Evolutionary conservation across 2,888 invertebrate species (phyloP).

Genomic region (Ethmia dodecea): DNA sequence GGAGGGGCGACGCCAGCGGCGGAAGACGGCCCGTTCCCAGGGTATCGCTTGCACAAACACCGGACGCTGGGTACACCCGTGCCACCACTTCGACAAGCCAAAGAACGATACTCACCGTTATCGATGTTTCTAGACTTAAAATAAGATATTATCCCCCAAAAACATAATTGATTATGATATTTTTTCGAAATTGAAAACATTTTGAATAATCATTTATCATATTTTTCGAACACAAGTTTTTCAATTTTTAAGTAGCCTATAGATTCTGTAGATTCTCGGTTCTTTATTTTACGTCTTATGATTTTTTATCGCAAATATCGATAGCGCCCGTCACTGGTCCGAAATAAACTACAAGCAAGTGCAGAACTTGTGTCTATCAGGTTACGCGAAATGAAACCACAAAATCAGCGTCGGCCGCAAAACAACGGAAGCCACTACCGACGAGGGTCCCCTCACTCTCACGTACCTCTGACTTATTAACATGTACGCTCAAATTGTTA

Average conservation of each 20-base stretch:
- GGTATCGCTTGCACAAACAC: conserved; percentile 68
- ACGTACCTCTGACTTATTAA: conserved; percentile 52
- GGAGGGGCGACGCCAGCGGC: conserved; percentile 37
- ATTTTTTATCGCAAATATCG: too few species aligned
- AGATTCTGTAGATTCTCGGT: too few species aligned
- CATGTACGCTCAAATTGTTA: conserved; percentile 22
- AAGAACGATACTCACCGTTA: background rate
- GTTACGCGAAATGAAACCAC: conserved; percentile 76
- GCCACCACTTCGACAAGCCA: background rate
- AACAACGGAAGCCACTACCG: conserved; percentile 67
- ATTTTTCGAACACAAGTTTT: too few species aligned
- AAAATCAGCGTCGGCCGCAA: conserved; percentile 69
- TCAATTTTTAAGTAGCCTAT: too few species aligned
- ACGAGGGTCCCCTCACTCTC: conserved; percentile 52
- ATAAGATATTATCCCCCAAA: too few species aligned
- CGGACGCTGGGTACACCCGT: conserved; percentile 40
- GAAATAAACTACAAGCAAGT: conserved; percentile 53
- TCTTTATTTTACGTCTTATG: too few species aligned
- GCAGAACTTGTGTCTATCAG: conserved; percentile 56
- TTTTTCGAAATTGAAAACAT: too few species aligned
- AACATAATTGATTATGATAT: too few species aligned
- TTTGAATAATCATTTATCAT: too few species aligned
- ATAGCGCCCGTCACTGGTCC: conserved; percentile 30
- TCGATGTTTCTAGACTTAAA: too few species aligned
- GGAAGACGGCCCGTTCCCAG: conserved; percentile 69